Conservation (phyloP, 2,888 invertebrate species). For the Lathronympha strigana region DNA sequence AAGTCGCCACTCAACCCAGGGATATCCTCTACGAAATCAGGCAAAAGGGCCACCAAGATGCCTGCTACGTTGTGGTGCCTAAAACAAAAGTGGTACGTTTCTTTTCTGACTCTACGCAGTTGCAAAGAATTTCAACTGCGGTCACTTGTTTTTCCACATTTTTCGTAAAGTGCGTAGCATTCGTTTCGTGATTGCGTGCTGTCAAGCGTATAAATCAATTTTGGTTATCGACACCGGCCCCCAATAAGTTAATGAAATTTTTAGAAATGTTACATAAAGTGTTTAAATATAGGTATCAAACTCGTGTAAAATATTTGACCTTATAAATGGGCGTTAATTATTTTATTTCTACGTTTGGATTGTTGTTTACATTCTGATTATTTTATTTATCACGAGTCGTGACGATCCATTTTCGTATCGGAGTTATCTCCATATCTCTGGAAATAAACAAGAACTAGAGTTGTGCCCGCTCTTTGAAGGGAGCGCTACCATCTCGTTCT, state of each 20-base stretch:
- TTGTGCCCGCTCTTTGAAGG: no score
- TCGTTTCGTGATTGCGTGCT: conserved; percentile 37
- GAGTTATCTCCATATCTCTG: conserved; percentile 14
- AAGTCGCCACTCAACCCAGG: conserved; percentile 54
- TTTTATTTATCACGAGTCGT: conserved; percentile 7
- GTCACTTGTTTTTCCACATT: conserved; percentile 30
- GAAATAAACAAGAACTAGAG: conserved; percentile 10
- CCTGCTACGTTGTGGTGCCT: conserved; percentile 88
- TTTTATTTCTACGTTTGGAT: background rate
- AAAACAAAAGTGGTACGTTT: conserved; percentile 85
- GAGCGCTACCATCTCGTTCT: no score
- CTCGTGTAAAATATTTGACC: background rate
- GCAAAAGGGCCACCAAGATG: conserved; percentile 86
- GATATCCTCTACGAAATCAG: conserved; percentile 87
- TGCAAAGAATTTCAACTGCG: conserved; percentile 28
- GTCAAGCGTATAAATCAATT: conserved; percentile 43
- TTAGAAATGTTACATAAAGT: conserved; percentile 6
- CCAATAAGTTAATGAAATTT: conserved; percentile 8
- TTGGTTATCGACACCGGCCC: conserved; percentile 21
- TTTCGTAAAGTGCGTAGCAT: conserved; percentile 41
- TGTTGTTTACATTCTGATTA: background rate
- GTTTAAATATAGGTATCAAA: background rate
- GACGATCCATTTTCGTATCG: conserved; percentile 2
- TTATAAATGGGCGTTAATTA: background rate
- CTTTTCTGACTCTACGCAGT: conserved; percentile 50